Evolutionary conservation across 2,113 vertebrate species (phyloP).

Genomic region (Oncorhynchus gorbuscha): DNA sequence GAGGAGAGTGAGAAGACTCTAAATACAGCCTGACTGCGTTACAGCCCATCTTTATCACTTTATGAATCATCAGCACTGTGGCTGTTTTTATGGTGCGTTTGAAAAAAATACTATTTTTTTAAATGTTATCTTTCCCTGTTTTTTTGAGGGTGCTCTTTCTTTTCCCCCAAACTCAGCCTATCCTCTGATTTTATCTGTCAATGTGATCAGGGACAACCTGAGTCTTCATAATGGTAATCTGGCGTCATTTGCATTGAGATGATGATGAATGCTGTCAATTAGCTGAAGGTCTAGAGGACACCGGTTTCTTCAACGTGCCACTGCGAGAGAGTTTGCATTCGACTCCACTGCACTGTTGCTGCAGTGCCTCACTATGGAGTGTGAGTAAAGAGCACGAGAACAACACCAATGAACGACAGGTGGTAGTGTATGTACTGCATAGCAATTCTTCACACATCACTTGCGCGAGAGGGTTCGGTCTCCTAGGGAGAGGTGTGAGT

Average conservation of each 20-base stretch:
- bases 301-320: not conserved
- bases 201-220: constrained; percentile 1
- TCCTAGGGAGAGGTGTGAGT: constrained; percentile 54
- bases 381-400: too few relatives aligned
- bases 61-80: constrained; percentile 70
- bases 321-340: not conserved
- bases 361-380: not conserved
- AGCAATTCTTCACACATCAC: constrained; percentile 46
- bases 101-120: not conserved
- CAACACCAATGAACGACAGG: too few relatives aligned
- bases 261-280: not conserved
- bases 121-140: not conserved
- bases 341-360: not conserved
- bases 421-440: not conserved
- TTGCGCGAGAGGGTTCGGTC: constrained; percentile 58
- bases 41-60: constrained; percentile 60
- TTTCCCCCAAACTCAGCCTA: not conserved
- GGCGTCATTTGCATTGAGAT: not conserved
- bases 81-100: constrained; percentile 11
- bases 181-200: not conserved
- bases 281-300: not conserved
- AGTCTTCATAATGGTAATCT: constrained; percentile 60
- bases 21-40: constrained; percentile 64
- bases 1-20: constrained; percentile 68
- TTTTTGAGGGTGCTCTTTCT: not conserved